Conservation (phyloP, 2,797 vertebrate species). For the Ibycter americanus region DNA sequence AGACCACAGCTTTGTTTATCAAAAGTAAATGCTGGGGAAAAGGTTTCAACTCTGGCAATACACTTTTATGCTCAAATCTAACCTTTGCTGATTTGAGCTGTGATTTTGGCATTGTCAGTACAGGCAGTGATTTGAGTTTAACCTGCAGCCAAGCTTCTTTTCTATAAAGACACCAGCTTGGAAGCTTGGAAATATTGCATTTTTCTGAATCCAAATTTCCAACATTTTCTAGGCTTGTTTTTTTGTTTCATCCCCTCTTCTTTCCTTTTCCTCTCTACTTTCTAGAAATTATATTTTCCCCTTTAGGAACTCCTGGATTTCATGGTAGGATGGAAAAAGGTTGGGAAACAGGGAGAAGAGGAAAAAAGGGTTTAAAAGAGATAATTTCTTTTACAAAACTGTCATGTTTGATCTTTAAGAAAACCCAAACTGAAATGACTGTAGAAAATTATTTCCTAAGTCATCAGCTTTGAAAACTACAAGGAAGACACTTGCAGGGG, state of each 20-base stretch:
- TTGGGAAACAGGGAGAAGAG: neutral
- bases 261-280: neutral
- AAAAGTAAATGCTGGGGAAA: neutral
- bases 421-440: neutral
- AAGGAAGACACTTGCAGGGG: neutral
- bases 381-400: neutral
- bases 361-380: neutral
- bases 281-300: neutral
- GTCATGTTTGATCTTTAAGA: neutral
- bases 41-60: neutral
- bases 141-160: neutral
- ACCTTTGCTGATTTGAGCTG: neutral
- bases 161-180: neutral
- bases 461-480: neutral
- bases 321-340: neutral
- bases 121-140: neutral
- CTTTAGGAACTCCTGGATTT: neutral
- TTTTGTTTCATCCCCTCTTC: neutral
- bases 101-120: neutral
- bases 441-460: neutral
- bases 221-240: neutral
- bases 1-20: neutral
- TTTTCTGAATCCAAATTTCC: neutral
- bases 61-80: neutral
- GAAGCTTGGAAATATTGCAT: neutral